Percentiles rank a stretch among this genome's conserved stretches.
phyloP scores from a whole-genome alignment of 2,888 invertebrate genomes.

The Ferrisia virgata region DNA sequence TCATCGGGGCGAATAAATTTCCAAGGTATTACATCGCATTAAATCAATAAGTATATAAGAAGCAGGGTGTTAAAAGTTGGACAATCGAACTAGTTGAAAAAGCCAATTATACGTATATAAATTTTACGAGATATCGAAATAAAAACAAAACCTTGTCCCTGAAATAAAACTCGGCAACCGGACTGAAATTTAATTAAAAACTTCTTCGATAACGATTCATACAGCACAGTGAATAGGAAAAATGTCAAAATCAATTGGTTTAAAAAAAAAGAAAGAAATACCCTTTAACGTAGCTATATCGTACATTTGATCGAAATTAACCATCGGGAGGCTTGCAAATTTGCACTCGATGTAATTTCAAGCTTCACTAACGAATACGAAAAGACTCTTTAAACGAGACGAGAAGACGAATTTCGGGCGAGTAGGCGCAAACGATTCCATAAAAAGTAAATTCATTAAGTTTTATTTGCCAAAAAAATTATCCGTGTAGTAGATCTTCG shows the following conservation, averaged over 20 bases:
- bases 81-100: background rate
- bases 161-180: background rate
- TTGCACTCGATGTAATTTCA: conserved; percentile 6
- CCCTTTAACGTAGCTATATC: background rate
- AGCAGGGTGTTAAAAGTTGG: background rate
- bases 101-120: background rate
- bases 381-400: background rate
- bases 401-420: background rate
- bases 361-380: conserved; percentile 3
- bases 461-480: conserved; percentile 6
- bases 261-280: background rate
- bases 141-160: background rate
- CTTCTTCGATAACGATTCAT: background rate
- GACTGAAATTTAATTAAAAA: conserved; percentile 23
- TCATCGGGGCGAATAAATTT: background rate
- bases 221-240: background rate
- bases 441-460: conserved; percentile 8
- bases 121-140: background rate
- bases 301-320: background rate
- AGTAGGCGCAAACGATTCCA: background rate
- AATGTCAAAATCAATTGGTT: background rate
- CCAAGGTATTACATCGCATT: background rate
- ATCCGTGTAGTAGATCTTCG: background rate
- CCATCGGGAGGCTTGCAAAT: background rate
- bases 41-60: background rate